These are phyloP conservation scores for Macquaria ambigua DNA, from an alignment of 2,113 vertebrate genomes.

Conservation along the genomic window DNA sequence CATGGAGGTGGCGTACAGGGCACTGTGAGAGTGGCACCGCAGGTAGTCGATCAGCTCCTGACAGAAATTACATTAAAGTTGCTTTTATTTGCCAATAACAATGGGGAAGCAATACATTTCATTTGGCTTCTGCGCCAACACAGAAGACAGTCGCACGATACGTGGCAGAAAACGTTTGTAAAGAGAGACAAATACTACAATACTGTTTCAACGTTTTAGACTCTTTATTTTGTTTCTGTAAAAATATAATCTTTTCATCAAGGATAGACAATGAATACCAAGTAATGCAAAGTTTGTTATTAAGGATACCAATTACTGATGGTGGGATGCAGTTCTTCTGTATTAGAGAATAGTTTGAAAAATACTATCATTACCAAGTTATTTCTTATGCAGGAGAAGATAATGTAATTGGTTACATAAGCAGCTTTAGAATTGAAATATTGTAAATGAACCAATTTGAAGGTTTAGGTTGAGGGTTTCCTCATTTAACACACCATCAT, in stretches of 20 bases:
- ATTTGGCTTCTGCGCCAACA: not conserved
- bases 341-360: not conserved
- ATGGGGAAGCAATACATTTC: too few relatives aligned
- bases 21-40: conserved; percentile 93
- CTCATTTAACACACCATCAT: not conserved
- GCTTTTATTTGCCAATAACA: not conserved
- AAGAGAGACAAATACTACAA: not conserved
- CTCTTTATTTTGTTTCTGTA: not conserved
- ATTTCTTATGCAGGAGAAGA: not conserved
- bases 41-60: conserved; percentile 96
- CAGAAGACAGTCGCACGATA: not conserved
- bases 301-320: not conserved
- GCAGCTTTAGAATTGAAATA: not conserved
- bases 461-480: not conserved
- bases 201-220: not conserved
- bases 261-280: not conserved
- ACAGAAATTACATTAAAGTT: conserved; percentile 4
- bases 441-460: not conserved
- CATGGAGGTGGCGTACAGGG: conserved; percentile 92
- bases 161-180: not conserved
- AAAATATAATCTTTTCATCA: not conserved
- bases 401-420: not conserved
- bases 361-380: not conserved
- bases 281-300: not conserved
- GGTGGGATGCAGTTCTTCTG: not conserved